Evolutionary conservation across 2,113 vertebrate genomes (phyloP), one percentile per base, ranked within the genome.

Genomic region (Arvicanthis niloticus): DNA sequence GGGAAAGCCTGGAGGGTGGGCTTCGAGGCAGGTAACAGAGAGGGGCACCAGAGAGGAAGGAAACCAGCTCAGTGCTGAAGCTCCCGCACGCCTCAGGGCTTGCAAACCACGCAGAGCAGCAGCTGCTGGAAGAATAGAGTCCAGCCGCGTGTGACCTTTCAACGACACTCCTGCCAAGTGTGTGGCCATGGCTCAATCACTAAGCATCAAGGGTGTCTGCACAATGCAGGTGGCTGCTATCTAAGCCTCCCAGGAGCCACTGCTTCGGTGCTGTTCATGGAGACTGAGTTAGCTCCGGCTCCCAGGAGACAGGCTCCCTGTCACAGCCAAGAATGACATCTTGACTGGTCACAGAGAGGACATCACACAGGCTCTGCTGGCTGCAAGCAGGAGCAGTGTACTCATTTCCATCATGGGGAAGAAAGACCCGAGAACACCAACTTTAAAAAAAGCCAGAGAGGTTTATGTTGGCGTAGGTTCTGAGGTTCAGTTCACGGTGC

Each of bases 61-160:
- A 40, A 48, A 48, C n/a, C 9, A 1, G 15, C 60, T 42, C 15
- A 26, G 19, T 19, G 81, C 37, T 29, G 70, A 37, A 40, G 37
- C 62, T 53, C 53, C 53, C 51, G 22, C 62, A 40, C 34, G 2
- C 37, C 37, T 80, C n/a, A 45, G 65, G n/a, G 45, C 42, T 81
- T 4, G 37, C 29, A 84, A 84, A 45, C 45, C 53, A 53, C 45
- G 11, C 2, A 3, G 34, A 93, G 9, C 73, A 78, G 29, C 51
- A 37, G 4, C 75, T 11, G 89, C 17, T 60, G 26, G 29, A 73
- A 88, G 93, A 86, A 16, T 0, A 45, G 78, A 31, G 8, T 86
- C 76, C 88, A 67, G 94, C 94, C 37, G 91, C 21, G 87, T 6
- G 16, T 40, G 88, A 93, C 91, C 92, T 95, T 87, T 48, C 12